These are phyloP conservation scores for Bos javanicus DNA, from an alignment of 2,113 vertebrate species.

Conservation along the genomic window DNA sequence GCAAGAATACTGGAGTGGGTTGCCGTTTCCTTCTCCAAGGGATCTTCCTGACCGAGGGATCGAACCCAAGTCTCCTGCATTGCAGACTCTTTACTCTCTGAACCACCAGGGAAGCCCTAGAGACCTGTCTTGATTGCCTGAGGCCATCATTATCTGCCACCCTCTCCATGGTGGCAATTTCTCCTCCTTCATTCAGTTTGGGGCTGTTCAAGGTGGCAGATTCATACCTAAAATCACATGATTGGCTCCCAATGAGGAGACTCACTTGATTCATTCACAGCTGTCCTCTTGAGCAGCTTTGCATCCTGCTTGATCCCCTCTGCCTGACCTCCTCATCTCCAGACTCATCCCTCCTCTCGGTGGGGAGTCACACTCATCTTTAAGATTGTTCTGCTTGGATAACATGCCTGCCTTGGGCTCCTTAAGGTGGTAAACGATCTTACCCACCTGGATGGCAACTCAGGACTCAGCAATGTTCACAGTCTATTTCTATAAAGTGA, in stretches of 20 bases:
- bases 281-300: background rate
- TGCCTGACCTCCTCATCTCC: background rate
- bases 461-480: background rate
- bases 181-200: background rate
- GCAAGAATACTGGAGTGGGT: background rate
- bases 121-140: background rate
- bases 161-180: accelerated
- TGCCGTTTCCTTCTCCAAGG: background rate
- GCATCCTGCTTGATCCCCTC: too few species aligned
- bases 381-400: background rate
- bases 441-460: background rate
- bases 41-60: background rate
- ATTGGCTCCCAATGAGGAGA: background rate
- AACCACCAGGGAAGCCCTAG: background rate
- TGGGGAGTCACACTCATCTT: background rate
- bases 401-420: background rate
- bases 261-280: background rate
- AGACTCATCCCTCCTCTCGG: accelerated
- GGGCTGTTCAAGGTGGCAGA: background rate
- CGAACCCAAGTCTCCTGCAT: background rate
- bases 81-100: background rate
- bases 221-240: background rate
- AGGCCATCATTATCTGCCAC: background rate
- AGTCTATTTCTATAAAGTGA: background rate
- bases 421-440: accelerated